Evolutionary conservation across 2,113 vertebrate species (phyloP).

Genomic region (Narcine bancroftii): DNA sequence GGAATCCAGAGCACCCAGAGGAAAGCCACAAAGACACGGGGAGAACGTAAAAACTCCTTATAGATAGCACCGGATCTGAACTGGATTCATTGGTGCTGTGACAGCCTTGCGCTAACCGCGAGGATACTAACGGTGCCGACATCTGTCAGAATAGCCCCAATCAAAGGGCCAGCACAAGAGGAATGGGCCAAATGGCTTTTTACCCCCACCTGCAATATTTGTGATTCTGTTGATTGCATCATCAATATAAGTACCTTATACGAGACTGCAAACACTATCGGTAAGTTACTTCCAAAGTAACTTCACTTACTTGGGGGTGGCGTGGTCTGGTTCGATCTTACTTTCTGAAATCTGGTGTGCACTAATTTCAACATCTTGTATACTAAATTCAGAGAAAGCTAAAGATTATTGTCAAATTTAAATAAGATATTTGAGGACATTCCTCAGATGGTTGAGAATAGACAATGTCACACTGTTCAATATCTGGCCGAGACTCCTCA

Average conservation of each 20-base stretch:
- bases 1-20: no score
- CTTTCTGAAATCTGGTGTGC: neutral
- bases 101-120: no score
- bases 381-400: conserved; percentile 33
- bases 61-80: no score
- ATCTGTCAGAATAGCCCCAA: neutral
- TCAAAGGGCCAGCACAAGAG: neutral
- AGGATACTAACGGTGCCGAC: no score
- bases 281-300: conserved; percentile 12
- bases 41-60: no score
- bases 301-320: neutral
- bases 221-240: neutral
- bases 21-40: no score
- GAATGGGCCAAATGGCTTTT: neutral
- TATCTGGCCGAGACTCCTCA: neutral
- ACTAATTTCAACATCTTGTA: neutral
- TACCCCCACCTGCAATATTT: neutral
- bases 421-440: neutral
- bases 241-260: neutral
- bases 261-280: neutral
- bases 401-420: conserved; percentile 23
- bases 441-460: neutral
- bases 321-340: neutral
- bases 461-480: neutral
- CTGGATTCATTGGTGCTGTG: no score